Base-by-base conservation (phyloP, 2,888 invertebrate genomes). In the Onchidella celtica region DNA sequence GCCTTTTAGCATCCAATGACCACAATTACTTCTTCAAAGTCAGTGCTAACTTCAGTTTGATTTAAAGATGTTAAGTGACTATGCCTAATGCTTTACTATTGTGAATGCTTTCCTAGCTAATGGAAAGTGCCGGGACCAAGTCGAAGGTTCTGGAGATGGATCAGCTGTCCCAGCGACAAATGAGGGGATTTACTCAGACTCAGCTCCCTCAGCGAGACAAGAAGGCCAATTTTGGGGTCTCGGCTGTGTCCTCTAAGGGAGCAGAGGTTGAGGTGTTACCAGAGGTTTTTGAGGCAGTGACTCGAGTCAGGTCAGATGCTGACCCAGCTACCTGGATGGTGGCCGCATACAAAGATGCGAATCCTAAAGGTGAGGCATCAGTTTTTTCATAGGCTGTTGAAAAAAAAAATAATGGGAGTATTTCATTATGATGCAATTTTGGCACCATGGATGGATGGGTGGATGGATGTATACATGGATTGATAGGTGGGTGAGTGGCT, bases 121-220 rank as follows among this genome's bases (percentile, higher is more conserved):
- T 90, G 77, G 92, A 92, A 72, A 90, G 87, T 21, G 86, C 91
- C n/a, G 91, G 92, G 9, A 92, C 90, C 57, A 89, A 89, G 63
- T 91, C 90, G 11, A 92, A 91, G 72, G 92, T 92, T 14, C 47
- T 85, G 21, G 81, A 81, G 27, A 69, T 90, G 3, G 91, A 91
- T 55, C 84, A 83, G 1, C 84, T 85, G 6, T 86, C 85, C n/a
- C 89, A 89, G 0, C 83, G 88, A 61, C 92, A 92, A 78, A 88
- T 90, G 86, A 87, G 92, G 75, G 92, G 92, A 6, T 92, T 92
- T 83, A 92, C 91, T 0, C 85, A 88, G 11, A 86, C 86, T 6
- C 90, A 91, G 80, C 84, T 90, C 2, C 90, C 90, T n/a, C 87
- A 88, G 66, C 77, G 88, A 68, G 84, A 83, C 24, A 82, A 82